phyloP scores from a whole-genome alignment of 1,140 invertebrate genomes.

The Colletes gigas region DNA sequence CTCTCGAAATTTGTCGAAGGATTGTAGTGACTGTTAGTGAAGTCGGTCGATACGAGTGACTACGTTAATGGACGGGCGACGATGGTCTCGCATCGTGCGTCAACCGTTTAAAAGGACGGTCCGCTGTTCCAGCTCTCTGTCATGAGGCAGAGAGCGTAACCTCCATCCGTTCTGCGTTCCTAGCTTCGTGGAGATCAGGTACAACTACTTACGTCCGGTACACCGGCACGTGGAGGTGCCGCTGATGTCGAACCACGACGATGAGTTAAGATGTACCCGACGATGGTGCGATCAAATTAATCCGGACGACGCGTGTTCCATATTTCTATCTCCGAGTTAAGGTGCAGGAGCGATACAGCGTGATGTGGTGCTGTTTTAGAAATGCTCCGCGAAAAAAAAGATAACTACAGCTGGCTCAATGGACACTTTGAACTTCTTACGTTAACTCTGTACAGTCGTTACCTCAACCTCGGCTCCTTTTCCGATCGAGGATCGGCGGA shows the following conservation, averaged over 20 bases:
- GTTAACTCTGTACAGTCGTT: conserved; percentile 49
- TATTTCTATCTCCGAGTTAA: conserved; percentile 51
- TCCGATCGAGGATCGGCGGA: conserved; percentile 26
- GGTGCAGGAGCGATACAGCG: conserved; percentile 46
- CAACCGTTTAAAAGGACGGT: conserved; percentile 25
- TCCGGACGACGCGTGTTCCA: conserved; percentile 42
- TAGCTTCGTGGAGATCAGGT: conserved; percentile 52
- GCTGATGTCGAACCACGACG: conserved; percentile 6
- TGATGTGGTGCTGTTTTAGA: conserved; percentile 51
- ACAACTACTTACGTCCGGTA: conserved; percentile 48
- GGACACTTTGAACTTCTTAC: conserved; percentile 50
- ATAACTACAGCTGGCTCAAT: conserved; percentile 51
- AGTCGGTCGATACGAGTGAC: conserved; percentile 54
- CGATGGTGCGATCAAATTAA: conserved; percentile 51
- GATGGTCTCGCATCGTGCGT: conserved; percentile 31
- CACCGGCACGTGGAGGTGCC: conserved; percentile 7
- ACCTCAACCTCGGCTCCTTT: conserved; percentile 22
- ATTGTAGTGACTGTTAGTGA: conserved; percentile 86
- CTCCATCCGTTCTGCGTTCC: conserved; percentile 59
- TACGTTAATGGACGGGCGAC: conserved; percentile 35
- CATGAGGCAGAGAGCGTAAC: conserved; percentile 28
- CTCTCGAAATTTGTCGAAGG: conserved; percentile 96
- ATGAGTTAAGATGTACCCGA: conserved; percentile 27
- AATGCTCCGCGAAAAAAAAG: conserved; percentile 48
- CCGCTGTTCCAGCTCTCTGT: conserved; percentile 30